Evolutionary conservation across 2,888 invertebrate species (phyloP).

Genomic region (Amphiduros pacificus): DNA sequence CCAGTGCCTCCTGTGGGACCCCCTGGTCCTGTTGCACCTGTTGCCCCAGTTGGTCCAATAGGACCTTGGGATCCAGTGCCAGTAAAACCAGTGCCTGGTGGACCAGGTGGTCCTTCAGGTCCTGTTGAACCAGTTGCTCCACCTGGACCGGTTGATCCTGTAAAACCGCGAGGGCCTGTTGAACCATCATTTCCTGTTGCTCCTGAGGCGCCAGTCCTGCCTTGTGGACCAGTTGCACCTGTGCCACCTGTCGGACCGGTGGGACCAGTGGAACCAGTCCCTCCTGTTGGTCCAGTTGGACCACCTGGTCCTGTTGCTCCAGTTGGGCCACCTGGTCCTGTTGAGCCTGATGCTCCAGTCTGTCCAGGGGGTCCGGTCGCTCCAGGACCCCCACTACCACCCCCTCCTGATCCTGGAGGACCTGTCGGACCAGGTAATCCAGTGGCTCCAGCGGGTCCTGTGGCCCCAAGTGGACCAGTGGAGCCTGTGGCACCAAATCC

Average conservation of each 20-base stretch:
- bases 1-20: conserved; percentile 13
- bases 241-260: conserved; percentile 11
- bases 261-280: conserved; percentile 13
- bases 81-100: not conserved
- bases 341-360: conserved; percentile 10
- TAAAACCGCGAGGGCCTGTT: not conserved
- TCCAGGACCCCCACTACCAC: conserved; percentile 3
- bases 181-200: conserved; percentile 11
- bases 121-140: conserved; percentile 6
- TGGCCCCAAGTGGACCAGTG: not conserved
- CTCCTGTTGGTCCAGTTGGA: conserved; percentile 17
- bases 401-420: conserved; percentile 2
- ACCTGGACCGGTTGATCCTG: conserved; percentile 15
- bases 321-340: conserved; percentile 15
- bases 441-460: conserved; percentile 11
- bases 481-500: conserved; percentile 16
- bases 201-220: conserved; percentile 10
- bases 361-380: conserved; percentile 7
- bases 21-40: conserved; percentile 4
- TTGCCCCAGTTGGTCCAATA: conserved; percentile 20
- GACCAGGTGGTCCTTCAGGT: conserved; percentile 1
- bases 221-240: conserved; percentile 8
- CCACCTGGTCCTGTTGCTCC: conserved; percentile 13
- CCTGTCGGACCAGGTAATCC: conserved; percentile 3
- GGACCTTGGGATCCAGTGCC: conserved; percentile 1